Conservation (phyloP, 2,797 vertebrate genomes). For the Sarcoramphus papa region DNA sequence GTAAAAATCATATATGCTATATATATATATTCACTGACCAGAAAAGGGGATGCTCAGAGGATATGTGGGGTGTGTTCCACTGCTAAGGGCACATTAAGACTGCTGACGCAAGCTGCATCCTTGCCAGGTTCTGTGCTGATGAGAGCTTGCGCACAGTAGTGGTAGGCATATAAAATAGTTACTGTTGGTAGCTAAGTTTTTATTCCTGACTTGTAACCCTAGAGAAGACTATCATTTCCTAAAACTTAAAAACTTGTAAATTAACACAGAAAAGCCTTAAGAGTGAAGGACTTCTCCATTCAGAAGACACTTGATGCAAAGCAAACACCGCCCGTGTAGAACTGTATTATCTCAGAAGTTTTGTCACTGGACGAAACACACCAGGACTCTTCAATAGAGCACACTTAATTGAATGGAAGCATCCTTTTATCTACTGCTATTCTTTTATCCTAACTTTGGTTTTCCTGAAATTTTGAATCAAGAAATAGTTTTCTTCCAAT, state of each 20-base stretch:
- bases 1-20: neutral
- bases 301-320: neutral
- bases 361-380: neutral
- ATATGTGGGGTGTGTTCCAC: neutral
- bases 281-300: neutral
- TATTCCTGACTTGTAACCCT: neutral
- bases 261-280: neutral
- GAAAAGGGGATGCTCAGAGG: neutral
- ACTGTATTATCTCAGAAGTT: neutral
- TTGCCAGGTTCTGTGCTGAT: neutral
- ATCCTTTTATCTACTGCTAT: neutral
- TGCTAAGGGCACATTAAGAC: neutral
- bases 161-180: neutral
- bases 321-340: rapidly evolving
- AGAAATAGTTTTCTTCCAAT: neutral
- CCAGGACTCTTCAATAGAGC: neutral
- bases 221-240: neutral
- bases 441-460: neutral
- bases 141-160: neutral
- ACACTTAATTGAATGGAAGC: neutral
- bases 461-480: neutral
- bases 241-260: neutral
- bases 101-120: neutral
- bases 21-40: neutral
- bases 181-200: neutral